These are phyloP conservation scores for Caenorhabditis brenneri DNA, from an alignment of 1,140 invertebrate species.

Conservation along the genomic window DNA sequence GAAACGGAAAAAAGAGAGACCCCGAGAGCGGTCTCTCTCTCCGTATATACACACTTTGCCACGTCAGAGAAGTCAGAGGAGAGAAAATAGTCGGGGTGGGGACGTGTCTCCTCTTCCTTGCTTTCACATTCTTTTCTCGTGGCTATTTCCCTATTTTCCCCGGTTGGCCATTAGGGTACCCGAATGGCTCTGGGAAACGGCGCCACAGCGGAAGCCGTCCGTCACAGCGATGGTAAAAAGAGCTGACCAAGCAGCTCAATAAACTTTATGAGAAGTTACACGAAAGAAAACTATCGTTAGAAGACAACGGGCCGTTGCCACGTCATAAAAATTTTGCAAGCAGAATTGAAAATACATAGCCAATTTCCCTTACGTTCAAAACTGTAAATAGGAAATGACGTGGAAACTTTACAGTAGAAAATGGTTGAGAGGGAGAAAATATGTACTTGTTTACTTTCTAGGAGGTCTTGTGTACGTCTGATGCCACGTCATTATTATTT, in stretches of 20 bases:
- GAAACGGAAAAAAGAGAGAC: constrained; percentile 19
- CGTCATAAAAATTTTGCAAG: constrained; percentile 13
- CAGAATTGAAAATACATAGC: no score
- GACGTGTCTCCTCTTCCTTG: constrained; percentile 33
- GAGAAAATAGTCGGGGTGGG: constrained; percentile 32
- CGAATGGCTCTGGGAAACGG: constrained; percentile 41
- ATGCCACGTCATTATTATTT: background rate
- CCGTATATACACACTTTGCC: constrained; percentile 43
- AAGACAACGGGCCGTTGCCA: no score
- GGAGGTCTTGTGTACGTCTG: background rate
- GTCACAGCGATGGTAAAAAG: background rate
- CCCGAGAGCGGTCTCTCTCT: background rate
- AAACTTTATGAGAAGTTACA: background rate
- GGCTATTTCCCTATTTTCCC: constrained; percentile 29
- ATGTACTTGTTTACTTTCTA: background rate
- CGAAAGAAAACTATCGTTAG: background rate
- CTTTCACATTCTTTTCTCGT: constrained; percentile 34
- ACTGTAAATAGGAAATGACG: background rate
- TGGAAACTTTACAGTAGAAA: no score
- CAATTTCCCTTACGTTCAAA: no score
- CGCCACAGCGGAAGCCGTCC: constrained; percentile 10
- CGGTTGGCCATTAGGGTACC: constrained; percentile 33
- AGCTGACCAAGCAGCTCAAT: background rate
- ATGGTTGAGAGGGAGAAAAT: background rate
- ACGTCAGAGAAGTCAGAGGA: constrained; percentile 39